Percentiles rank a stretch among this genome's conserved stretches.
phyloP scores from a whole-genome alignment of 1,140 invertebrate genomes.

The Zeugodacus cucurbitae region DNA sequence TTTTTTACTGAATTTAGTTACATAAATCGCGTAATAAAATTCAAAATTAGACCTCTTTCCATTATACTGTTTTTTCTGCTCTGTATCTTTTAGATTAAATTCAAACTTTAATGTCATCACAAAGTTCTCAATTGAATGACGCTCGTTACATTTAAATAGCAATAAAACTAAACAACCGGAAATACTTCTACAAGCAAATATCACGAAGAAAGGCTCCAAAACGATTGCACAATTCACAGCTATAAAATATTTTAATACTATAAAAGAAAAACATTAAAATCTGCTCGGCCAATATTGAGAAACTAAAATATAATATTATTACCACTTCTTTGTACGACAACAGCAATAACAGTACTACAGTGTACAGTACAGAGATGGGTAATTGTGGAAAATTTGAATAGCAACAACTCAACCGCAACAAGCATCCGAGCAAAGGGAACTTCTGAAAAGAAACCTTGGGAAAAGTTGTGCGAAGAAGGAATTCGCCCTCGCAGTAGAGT shows the following conservation, averaged over 20 bases:
- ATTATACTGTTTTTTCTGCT: neutral
- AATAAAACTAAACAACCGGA: neutral
- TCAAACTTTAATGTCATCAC: no score
- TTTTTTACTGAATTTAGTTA: no score
- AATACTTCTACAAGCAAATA: neutral
- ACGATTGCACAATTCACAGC: neutral
- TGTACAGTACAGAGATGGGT: neutral
- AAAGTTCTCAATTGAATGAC: no score
- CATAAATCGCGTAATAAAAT: no score
- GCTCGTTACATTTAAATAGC: no score
- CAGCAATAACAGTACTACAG: no score
- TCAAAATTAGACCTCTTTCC: no score
- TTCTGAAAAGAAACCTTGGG: neutral
- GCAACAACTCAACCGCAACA: no score
- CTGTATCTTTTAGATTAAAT: neutral
- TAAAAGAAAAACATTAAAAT: neutral
- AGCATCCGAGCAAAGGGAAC: neutral
- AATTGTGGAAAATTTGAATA: slow-evolving; percentile 1
- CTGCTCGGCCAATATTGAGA: neutral
- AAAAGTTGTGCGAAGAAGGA: neutral
- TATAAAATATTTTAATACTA: neutral
- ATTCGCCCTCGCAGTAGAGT: no score
- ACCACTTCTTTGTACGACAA: neutral
- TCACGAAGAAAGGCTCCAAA: neutral
- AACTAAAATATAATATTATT: neutral